Conservation (phyloP, 2,797 vertebrate genomes). For the Anniella stebbinsi region DNA sequence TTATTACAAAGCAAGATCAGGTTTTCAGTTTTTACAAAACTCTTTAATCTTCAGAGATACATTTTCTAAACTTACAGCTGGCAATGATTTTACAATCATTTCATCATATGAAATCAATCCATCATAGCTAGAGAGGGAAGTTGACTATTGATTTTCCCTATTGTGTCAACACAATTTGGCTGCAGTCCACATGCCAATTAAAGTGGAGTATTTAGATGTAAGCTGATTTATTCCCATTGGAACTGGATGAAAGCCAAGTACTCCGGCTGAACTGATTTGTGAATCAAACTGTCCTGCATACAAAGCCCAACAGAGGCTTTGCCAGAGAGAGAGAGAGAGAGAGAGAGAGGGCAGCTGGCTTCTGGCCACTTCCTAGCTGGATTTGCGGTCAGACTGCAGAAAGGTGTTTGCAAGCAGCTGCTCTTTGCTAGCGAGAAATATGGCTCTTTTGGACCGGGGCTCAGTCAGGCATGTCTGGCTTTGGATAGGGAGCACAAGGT, state of each 20-base stretch:
- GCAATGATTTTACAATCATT: slow-evolving; percentile 40
- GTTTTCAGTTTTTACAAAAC: slow-evolving; percentile 4
- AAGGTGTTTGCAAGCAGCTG: slow-evolving; percentile 44
- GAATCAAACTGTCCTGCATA: not conserved
- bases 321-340: not conserved
- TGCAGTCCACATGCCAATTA: slow-evolving; percentile 16
- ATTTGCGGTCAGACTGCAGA: slow-evolving; percentile 31
- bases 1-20: not conserved
- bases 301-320: not conserved
- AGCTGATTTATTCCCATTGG: slow-evolving; percentile 27
- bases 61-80: slow-evolving; percentile 25
- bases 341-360: not conserved
- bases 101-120: slow-evolving; percentile 23
- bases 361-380: slow-evolving; percentile 10
- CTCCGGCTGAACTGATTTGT: slow-evolving; percentile 1
- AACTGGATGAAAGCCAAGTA: slow-evolving; percentile 7
- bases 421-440: slow-evolving; percentile 46
- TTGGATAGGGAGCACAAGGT: slow-evolving; percentile 47
- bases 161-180: slow-evolving; percentile 37
- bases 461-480: slow-evolving; percentile 32
- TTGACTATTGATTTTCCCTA: slow-evolving; percentile 14
- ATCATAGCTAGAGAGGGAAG: slow-evolving; percentile 27
- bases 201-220: slow-evolving; percentile 33
- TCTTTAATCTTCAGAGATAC: slow-evolving; percentile 26
- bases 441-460: slow-evolving; percentile 18